phyloP scores from a whole-genome alignment of 2,797 vertebrate genomes.

The Coccyzus lansbergi region DNA sequence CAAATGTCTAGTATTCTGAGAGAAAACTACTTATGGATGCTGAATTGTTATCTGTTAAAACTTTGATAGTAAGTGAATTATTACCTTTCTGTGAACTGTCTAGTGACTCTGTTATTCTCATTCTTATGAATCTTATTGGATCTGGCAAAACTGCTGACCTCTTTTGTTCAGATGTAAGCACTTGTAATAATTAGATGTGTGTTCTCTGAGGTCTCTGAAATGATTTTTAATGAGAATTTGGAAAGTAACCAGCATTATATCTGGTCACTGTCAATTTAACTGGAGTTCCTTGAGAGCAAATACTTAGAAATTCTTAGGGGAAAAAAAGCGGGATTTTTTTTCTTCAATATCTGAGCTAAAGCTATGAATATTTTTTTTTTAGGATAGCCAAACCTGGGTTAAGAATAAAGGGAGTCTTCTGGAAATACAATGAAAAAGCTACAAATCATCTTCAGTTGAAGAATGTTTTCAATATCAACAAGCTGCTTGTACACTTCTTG shows the following conservation, averaged over 20 bases:
- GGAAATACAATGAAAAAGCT: background rate
- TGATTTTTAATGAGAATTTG: background rate
- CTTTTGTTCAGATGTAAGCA: background rate
- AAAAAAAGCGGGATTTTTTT: background rate
- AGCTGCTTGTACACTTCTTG: background rate
- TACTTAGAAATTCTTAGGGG: background rate
- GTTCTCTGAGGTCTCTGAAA: constrained; percentile 16
- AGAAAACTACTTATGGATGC: background rate
- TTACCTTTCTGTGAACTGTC: background rate
- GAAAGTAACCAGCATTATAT: constrained; percentile 2
- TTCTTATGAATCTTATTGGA: background rate
- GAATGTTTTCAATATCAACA: background rate
- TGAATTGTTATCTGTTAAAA: background rate
- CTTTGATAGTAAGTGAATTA: background rate
- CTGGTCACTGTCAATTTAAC: background rate
- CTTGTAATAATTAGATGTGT: background rate
- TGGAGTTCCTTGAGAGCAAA: background rate
- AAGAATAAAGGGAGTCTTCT: background rate
- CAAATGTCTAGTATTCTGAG: background rate
- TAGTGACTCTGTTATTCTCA: background rate
- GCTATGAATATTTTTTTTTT: background rate
- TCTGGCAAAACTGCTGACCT: background rate
- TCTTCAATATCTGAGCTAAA: background rate
- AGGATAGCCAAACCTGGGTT: background rate
- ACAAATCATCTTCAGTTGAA: background rate